Percentiles rank a stretch among this genome's conserved stretches.
Conservation (phyloP, 2,888 invertebrate genomes). For the Leptinotarsa juncta region DNA sequence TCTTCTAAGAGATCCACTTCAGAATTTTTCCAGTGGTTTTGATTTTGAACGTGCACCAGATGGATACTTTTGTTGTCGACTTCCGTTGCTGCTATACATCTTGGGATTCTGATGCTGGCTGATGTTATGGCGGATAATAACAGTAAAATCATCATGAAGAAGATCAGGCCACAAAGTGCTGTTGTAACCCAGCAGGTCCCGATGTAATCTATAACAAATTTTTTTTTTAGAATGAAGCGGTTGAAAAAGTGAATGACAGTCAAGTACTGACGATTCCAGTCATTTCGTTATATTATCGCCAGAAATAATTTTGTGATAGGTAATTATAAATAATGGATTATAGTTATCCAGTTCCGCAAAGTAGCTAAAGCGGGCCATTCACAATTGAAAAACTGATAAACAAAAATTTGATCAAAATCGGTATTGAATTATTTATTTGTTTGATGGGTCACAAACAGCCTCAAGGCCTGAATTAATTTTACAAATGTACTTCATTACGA, state of each 20-base stretch:
- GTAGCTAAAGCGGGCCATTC: slow-evolving; percentile 3
- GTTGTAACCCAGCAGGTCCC: slow-evolving; percentile 58
- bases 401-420: neutral
- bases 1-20: slow-evolving; percentile 58
- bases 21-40: slow-evolving; percentile 53
- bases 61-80: slow-evolving; percentile 58
- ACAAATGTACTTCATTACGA: too few relatives aligned
- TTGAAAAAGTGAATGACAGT: neutral
- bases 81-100: slow-evolving; percentile 49
- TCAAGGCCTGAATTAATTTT: too few relatives aligned
- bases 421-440: too few relatives aligned
- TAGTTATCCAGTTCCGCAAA: slow-evolving; percentile 9
- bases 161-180: slow-evolving; percentile 52
- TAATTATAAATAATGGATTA: slow-evolving; percentile 13
- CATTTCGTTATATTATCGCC: neutral
- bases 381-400: neutral
- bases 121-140: slow-evolving; percentile 47
- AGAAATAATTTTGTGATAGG: neutral
- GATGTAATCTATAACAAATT: slow-evolving; percentile 56
- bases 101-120: slow-evolving; percentile 47
- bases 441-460: too few relatives aligned
- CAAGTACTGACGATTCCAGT: neutral
- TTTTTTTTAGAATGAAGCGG: neutral
- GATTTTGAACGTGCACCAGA: slow-evolving; percentile 57
- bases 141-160: slow-evolving; percentile 55